These are phyloP conservation scores for Limonius californicus DNA, from an alignment of 1,140 invertebrate genomes.

Conservation along the genomic window DNA sequence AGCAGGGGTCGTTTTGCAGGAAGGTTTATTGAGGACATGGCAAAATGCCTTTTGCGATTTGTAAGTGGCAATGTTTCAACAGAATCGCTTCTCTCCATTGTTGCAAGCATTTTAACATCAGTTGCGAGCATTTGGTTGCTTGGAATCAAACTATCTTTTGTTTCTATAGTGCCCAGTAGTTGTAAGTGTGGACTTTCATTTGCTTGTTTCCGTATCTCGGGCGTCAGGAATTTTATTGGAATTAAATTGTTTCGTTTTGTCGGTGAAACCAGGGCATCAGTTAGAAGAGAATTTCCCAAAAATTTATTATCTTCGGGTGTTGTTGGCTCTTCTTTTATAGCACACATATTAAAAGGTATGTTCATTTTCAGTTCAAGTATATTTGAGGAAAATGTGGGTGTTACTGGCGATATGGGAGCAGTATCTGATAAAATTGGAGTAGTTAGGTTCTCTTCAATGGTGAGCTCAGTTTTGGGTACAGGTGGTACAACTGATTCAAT, in stretches of 20 bases:
- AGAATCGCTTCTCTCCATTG: not conserved
- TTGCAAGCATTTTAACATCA: not conserved
- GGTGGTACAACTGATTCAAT: not conserved
- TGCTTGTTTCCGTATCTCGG: not conserved
- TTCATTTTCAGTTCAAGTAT: too few relatives aligned
- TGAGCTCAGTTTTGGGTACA: not conserved
- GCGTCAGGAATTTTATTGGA: slow-evolving; percentile 16
- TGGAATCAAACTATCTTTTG: not conserved
- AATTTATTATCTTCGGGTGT: not conserved
- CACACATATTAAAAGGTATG: too few relatives aligned
- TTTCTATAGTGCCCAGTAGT: not conserved
- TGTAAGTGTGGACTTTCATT: not conserved
- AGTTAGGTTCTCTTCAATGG: too few relatives aligned
- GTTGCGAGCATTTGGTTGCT: not conserved
- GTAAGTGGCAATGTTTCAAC: not conserved
- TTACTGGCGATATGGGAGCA: not conserved
- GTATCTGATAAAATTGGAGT: too few relatives aligned
- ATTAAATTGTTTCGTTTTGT: slow-evolving; percentile 6
- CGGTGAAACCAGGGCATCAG: not conserved
- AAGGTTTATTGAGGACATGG: not conserved
- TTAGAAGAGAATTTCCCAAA: not conserved
- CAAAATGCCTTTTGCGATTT: not conserved
- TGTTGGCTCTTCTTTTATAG: too few relatives aligned
- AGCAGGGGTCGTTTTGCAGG: not conserved
- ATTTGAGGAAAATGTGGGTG: not conserved